Percentiles rank a stretch among this genome's conserved stretches.
Conservation (phyloP, 2,888 invertebrate genomes). For the Liopterus haemorrhoidalis region DNA sequence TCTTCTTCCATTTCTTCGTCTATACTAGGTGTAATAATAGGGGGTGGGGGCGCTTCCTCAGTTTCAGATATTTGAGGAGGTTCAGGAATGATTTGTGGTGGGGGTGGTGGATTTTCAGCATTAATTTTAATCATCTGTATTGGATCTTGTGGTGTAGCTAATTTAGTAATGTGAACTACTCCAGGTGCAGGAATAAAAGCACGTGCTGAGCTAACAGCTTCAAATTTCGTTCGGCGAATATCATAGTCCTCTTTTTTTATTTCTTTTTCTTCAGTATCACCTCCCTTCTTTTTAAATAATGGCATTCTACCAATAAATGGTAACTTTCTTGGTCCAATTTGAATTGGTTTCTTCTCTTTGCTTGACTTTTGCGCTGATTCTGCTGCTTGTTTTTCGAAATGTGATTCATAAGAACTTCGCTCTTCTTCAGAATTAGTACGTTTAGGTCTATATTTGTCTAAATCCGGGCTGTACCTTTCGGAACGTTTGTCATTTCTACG, state of each 20-base stretch:
- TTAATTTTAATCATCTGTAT: constrained; percentile 33
- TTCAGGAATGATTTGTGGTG: constrained; percentile 37
- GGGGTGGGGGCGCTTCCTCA: constrained; percentile 26
- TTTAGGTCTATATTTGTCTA: too few species aligned
- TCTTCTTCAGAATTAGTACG: constrained; percentile 42
- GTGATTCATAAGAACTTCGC: constrained; percentile 39
- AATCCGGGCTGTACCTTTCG: too few species aligned
- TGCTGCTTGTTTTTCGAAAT: too few species aligned
- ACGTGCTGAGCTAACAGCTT: constrained; percentile 42
- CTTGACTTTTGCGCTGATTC: constrained; percentile 13
- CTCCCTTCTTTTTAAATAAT: constrained; percentile 58
- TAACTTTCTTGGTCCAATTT: constrained; percentile 53
- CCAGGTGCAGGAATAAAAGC: constrained; percentile 45
- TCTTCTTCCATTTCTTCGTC: constrained; percentile 29
- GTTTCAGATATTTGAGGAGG: constrained; percentile 36
- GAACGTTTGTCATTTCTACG: constrained; percentile 37
- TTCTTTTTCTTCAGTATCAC: constrained; percentile 50
- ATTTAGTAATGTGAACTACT: constrained; percentile 44
- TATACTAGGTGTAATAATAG: constrained; percentile 26
- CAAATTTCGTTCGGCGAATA: constrained; percentile 41
- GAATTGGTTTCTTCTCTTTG: constrained; percentile 17
- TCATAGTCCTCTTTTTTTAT: constrained; percentile 49
- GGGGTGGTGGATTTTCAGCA: constrained; percentile 33
- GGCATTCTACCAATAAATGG: constrained; percentile 85
- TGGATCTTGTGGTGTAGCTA: constrained; percentile 40